Percentiles rank a stretch among this genome's conserved stretches.
Evolutionary conservation across 2,797 vertebrate species (phyloP).

Genomic region (Toxotes lorentzi): DNA sequence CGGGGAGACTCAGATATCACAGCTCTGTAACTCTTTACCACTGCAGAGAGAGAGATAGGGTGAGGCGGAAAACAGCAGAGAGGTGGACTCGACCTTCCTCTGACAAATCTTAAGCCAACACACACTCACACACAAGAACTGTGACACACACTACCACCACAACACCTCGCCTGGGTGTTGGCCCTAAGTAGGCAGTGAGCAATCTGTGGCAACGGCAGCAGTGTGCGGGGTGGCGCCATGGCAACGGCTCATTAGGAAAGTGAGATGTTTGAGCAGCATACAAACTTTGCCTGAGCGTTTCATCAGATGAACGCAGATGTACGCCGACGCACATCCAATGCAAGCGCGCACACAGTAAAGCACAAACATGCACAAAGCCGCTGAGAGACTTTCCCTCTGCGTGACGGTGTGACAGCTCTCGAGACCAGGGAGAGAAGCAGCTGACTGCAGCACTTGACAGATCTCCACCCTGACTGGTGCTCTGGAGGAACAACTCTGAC

Average conservation of each 20-base stretch:
- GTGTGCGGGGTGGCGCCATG: slow-evolving; percentile 48
- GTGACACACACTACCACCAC: slow-evolving; percentile 28
- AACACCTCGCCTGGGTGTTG: slow-evolving; percentile 67
- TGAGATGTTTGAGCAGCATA: slow-evolving; percentile 40
- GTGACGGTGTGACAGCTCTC: slow-evolving; percentile 19
- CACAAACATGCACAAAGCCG: slow-evolving; percentile 27
- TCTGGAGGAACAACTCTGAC: slow-evolving; percentile 9
- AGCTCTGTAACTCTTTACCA: slow-evolving; percentile 73
- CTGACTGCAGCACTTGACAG: slow-evolving; percentile 55
- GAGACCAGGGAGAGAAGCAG: slow-evolving; percentile 14
- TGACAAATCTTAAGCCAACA: slow-evolving; percentile 38
- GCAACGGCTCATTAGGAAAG: slow-evolving; percentile 62
- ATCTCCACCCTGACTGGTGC: slow-evolving; percentile 29
- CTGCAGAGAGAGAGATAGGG: slow-evolving; percentile 46
- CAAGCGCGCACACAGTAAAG: slow-evolving; percentile 1
- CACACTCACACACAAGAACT: slow-evolving; percentile 24
- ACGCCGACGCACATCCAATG: slow-evolving; percentile 1
- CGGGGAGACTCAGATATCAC: slow-evolving; percentile 69
- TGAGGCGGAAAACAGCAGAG: slow-evolving; percentile 35
- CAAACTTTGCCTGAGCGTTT: slow-evolving; percentile 52
- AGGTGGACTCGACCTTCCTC: slow-evolving; percentile 61
- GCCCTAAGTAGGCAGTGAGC: slow-evolving; percentile 60
- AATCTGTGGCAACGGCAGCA: slow-evolving; percentile 68
- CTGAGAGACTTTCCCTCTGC: slow-evolving; percentile 29
- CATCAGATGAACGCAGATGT: slow-evolving; percentile 20